Conservation (phyloP, 2,797 vertebrate species). For the Peromyscus nudipes region DNA sequence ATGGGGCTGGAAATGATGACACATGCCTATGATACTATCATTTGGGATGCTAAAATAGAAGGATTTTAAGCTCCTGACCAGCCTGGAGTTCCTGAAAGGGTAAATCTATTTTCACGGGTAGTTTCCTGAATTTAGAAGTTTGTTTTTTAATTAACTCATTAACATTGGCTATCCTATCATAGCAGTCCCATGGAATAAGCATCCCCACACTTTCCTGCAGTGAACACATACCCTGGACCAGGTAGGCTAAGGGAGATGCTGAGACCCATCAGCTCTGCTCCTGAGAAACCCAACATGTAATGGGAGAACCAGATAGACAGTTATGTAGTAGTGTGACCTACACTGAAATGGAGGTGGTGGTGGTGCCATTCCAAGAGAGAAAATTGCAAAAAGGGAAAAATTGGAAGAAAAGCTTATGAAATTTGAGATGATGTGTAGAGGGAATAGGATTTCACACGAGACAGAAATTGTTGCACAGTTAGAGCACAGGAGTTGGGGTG, state of each 20-base stretch:
- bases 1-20: neutral
- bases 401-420: conserved; percentile 27
- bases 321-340: neutral
- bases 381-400: conserved; percentile 1
- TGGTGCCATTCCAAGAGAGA: neutral
- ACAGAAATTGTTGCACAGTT: neutral
- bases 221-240: neutral
- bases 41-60: neutral
- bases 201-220: neutral
- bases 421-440: neutral
- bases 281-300: neutral
- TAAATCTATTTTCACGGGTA: conserved; percentile 10
- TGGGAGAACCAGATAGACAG: neutral
- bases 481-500: neutral
- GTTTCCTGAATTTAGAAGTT: conserved; percentile 26
- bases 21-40: neutral
- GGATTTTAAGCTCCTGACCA: neutral
- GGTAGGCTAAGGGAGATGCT: neutral
- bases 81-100: neutral
- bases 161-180: neutral
- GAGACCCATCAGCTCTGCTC: neutral
- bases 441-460: neutral
- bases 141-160: conserved; percentile 18
- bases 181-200: neutral
- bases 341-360: neutral